phyloP scores from a whole-genome alignment of 2,888 invertebrate species.

The Polydrusus pterygomalis region DNA sequence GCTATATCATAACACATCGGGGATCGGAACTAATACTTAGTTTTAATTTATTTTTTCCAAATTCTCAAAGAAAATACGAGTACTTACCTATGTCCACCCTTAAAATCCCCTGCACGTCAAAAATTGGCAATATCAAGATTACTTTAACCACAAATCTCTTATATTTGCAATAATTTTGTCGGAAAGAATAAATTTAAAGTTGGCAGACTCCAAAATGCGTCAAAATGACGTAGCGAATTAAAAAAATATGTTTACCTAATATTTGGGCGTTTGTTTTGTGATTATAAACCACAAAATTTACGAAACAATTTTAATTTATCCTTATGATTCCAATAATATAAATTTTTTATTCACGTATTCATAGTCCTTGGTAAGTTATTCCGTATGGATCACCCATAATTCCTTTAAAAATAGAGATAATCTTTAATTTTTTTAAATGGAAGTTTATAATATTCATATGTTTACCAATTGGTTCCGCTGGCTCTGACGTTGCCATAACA shows the following conservation, averaged over 20 bases:
- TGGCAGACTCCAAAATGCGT: background rate
- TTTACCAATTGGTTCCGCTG: conserved; percentile 51
- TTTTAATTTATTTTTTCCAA: no score
- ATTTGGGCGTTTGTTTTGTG: background rate
- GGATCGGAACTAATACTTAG: no score
- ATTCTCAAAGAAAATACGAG: no score
- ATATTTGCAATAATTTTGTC: background rate
- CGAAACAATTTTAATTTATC: background rate
- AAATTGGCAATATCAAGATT: no score
- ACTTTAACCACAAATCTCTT: no score
- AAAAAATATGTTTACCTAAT: conserved; percentile 17
- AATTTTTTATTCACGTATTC: background rate
- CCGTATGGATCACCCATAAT: conserved; percentile 24
- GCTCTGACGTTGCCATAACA: conserved; percentile 51
- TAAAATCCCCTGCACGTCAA: no score
- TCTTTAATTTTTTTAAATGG: conserved; percentile 29
- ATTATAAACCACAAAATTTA: background rate
- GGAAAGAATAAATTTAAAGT: conserved; percentile 10
- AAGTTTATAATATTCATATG: conserved; percentile 47
- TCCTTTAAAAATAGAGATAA: conserved; percentile 26
- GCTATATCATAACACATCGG: no score
- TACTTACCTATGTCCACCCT: no score
- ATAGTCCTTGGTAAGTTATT: conserved; percentile 16
- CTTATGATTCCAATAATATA: background rate
- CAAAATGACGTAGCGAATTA: conserved; percentile 3